Evolutionary conservation across 2,113 vertebrate species (phyloP).

Genomic region (Rhabdomys dilectus): DNA sequence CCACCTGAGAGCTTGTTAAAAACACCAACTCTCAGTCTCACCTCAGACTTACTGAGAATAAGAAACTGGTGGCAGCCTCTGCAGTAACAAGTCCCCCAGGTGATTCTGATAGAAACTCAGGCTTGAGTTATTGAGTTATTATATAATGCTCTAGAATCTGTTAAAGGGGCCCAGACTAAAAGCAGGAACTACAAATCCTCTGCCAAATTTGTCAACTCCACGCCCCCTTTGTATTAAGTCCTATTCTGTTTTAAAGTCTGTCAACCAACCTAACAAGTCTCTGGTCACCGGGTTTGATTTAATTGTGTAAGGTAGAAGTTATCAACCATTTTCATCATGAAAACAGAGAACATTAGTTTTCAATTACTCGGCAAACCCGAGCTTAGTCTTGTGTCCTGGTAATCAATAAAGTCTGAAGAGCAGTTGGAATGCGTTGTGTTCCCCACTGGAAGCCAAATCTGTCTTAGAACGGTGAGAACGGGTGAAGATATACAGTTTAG

Average conservation of each 20-base stretch:
- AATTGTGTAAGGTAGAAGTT: background rate
- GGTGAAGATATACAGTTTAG: background rate
- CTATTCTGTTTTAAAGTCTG: background rate
- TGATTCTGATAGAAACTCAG: background rate
- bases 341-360: background rate
- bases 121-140: background rate
- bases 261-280: background rate
- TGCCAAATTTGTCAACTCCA: background rate
- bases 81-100: background rate
- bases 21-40: background rate
- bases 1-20: background rate
- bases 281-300: background rate
- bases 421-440: background rate
- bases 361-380: background rate
- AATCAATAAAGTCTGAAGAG: background rate
- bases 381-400: background rate
- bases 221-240: background rate
- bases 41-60: background rate
- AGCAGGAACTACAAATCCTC: background rate
- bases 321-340: background rate
- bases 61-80: background rate
- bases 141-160: too few relatives aligned
- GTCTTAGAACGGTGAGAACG: background rate
- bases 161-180: background rate
- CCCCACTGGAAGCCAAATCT: background rate